These are phyloP conservation scores for Hedychridium roseum DNA, from an alignment of 2,888 invertebrate species.

Conservation along the genomic window DNA sequence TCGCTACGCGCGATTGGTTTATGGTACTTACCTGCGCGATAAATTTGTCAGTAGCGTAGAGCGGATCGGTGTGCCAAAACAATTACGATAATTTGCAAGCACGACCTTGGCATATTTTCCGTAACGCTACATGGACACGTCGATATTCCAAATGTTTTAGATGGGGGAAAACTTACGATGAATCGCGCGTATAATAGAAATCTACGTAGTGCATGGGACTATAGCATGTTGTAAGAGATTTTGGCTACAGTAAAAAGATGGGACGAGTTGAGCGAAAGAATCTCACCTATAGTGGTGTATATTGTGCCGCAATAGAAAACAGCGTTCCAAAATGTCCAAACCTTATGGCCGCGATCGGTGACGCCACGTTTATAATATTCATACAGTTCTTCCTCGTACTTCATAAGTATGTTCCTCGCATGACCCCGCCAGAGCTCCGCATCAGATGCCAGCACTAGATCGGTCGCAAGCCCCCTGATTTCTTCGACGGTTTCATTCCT, in stretches of 20 bases:
- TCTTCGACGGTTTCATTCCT: constrained; percentile 57
- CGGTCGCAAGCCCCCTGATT: constrained; percentile 53
- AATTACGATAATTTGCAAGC: neutral
- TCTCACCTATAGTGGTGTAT: constrained; percentile 85
- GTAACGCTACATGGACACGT: neutral
- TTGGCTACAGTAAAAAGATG: too few relatives aligned
- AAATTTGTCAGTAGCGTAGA: too few relatives aligned
- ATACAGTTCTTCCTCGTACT: constrained; percentile 68
- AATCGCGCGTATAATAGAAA: constrained; percentile 27
- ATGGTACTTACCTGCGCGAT: too few relatives aligned
- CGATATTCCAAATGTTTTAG: neutral
- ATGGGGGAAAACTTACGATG: too few relatives aligned
- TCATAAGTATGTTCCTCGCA: constrained; percentile 64
- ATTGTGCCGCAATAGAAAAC: constrained; percentile 89
- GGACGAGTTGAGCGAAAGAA: too few relatives aligned
- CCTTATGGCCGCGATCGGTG: constrained; percentile 64
- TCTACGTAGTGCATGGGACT: neutral
- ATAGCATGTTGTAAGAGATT: neutral
- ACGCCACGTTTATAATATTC: constrained; percentile 65
- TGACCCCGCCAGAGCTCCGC: constrained; percentile 65
- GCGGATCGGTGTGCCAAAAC: neutral
- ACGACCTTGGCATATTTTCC: neutral
- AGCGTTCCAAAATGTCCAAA: constrained; percentile 87
- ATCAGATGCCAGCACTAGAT: constrained; percentile 47
- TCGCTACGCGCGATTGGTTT: neutral